Percentiles rank a stretch among this genome's conserved stretches.
These are phyloP conservation scores for Sericinus montela DNA, from an alignment of 2,888 invertebrate genomes.

Conservation along the genomic window DNA sequence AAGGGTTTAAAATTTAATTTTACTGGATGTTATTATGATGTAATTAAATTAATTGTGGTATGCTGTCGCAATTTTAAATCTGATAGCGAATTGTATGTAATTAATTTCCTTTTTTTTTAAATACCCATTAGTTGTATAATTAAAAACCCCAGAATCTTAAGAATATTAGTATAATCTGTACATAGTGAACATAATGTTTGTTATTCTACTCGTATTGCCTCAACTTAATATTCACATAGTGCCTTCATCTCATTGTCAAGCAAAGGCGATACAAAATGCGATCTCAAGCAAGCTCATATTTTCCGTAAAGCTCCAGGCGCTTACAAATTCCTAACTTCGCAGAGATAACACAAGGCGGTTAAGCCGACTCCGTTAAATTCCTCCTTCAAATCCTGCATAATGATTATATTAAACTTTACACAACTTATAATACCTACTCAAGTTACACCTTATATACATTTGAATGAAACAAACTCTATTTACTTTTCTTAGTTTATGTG, in stretches of 20 bases:
- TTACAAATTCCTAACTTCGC: constrained; percentile 56
- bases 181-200: too few species aligned
- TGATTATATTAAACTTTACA: constrained; percentile 25
- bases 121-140: too few species aligned
- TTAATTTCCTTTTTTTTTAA: neutral
- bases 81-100: constrained; percentile 4
- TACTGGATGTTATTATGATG: constrained; percentile 57
- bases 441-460: neutral
- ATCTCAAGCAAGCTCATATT: constrained; percentile 40
- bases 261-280: constrained; percentile 35
- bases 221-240: constrained; percentile 18
- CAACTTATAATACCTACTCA: constrained; percentile 18
- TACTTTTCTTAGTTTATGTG: too few species aligned
- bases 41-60: constrained; percentile 64
- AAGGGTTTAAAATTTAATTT: constrained; percentile 73
- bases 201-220: too few species aligned
- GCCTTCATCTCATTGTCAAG: constrained; percentile 43
- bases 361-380: constrained; percentile 50
- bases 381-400: constrained; percentile 31
- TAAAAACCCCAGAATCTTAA: too few species aligned
- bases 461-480: too few species aligned
- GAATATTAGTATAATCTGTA: too few species aligned
- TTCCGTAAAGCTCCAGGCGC: constrained; percentile 46
- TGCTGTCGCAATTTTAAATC: constrained; percentile 21
- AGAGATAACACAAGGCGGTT: constrained; percentile 55